Evolutionary conservation across 2,888 invertebrate genomes (phyloP).

Genomic region (Argyresthia albistria): DNA sequence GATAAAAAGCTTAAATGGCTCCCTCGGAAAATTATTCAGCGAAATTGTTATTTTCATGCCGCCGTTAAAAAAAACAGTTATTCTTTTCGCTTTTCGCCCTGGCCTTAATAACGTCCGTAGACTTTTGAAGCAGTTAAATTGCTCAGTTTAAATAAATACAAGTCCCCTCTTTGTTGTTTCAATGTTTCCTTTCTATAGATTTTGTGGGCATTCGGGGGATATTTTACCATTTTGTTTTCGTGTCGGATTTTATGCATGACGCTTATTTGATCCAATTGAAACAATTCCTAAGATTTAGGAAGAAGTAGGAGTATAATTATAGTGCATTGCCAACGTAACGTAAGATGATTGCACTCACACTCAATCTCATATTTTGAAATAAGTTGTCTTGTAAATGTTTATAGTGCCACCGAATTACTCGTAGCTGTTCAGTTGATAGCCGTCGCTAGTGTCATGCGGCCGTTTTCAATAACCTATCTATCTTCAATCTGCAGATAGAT

Average conservation of each 20-base stretch:
- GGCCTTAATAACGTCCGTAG: conserved; percentile 41
- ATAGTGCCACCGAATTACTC: too few relatives aligned
- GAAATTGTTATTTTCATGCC: conserved; percentile 59
- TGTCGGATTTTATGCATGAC: neutral
- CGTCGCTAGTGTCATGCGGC: too few relatives aligned
- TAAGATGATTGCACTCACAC: too few relatives aligned
- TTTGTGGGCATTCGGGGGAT: neutral
- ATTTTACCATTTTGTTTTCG: neutral
- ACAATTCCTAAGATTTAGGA: too few relatives aligned
- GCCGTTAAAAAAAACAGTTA: conserved; percentile 39
- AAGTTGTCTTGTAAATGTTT: too few relatives aligned
- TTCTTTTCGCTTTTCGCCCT: conserved; percentile 28
- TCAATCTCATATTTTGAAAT: too few relatives aligned
- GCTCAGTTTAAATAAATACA: conserved; percentile 49
- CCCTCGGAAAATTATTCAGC: conserved; percentile 53
- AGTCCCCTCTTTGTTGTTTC: conserved; percentile 15
- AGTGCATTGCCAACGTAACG: too few relatives aligned
- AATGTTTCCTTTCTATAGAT: neutral
- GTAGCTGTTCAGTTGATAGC: too few relatives aligned
- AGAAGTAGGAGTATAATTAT: too few relatives aligned
- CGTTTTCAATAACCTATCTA: too few relatives aligned
- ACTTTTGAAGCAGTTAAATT: conserved; percentile 46
- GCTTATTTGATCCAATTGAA: too few relatives aligned
- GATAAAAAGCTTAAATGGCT: conserved; percentile 66
- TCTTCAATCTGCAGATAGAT: too few relatives aligned